Percentiles rank a stretch among this genome's conserved stretches.
These are phyloP conservation scores for Caenorhabditis japonica DNA, from an alignment of 2,888 invertebrate genomes.

Conservation along the genomic window DNA sequence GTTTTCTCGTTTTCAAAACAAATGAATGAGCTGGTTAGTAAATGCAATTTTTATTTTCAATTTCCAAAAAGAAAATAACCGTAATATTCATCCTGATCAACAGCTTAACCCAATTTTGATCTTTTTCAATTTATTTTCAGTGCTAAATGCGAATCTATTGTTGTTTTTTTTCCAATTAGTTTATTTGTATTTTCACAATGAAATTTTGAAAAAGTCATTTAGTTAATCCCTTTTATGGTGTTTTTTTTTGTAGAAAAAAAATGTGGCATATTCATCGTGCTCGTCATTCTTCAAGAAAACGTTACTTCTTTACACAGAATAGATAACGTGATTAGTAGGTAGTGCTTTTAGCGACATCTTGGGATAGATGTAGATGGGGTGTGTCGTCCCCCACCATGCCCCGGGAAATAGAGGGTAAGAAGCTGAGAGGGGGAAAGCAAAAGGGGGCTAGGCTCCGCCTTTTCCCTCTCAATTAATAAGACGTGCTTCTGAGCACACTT, in stretches of 20 bases:
- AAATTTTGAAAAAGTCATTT: no score
- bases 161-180: no score
- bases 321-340: constrained; percentile 54
- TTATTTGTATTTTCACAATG: no score
- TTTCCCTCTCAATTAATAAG: constrained; percentile 56
- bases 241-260: background rate
- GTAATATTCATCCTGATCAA: no score
- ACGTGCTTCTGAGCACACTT: constrained; percentile 50
- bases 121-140: no score
- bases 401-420: constrained; percentile 19
- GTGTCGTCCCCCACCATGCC: constrained; percentile 28
- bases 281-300: constrained; percentile 2
- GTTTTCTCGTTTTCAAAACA: background rate
- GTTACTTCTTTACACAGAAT: constrained; percentile 24
- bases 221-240: no score
- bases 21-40: no score
- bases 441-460: constrained; percentile 21
- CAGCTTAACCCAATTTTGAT: no score
- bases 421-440: constrained; percentile 19
- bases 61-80: no score
- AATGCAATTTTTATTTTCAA: no score
- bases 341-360: constrained; percentile 52
- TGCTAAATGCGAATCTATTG: no score
- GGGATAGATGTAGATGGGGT: constrained; percentile 22
- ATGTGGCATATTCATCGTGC: background rate